Conservation (phyloP, 30 jellyfish, hydroid and myxozoan genomes). For the Pseudorhiza aurosa region DNA sequence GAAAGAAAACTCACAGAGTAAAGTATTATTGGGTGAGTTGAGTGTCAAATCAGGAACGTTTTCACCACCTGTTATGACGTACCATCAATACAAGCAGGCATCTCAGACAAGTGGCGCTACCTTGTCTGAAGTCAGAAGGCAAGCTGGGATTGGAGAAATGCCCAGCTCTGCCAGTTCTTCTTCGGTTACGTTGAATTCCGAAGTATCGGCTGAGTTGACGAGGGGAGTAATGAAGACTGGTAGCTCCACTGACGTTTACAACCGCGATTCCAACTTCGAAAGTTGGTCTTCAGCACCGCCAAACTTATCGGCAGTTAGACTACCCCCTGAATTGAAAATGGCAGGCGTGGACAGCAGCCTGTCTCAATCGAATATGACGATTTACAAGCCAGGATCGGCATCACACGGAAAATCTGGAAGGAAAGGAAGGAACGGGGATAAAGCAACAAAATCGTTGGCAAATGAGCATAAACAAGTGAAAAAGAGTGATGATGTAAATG, state of each 20-base stretch:
- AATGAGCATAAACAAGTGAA: not conserved
- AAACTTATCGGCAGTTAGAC: not conserved
- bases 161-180: not conserved
- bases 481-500: not conserved
- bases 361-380: conserved; percentile 15
- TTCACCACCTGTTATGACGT: conserved; percentile 45
- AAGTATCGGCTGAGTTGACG: not conserved
- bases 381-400: conserved; percentile 69
- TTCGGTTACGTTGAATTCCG: not conserved
- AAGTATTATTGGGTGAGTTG: conserved; percentile 25
- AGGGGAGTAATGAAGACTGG: not conserved
- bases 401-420: conserved; percentile 20
- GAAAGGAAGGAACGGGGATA: not conserved
- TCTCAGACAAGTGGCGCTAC: not conserved
- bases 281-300: not conserved
- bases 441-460: not conserved
- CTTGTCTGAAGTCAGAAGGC: not conserved
- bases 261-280: not conserved
- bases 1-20: conserved; percentile 1
- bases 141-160: not conserved
- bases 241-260: not conserved
- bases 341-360: not conserved
- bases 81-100: not conserved
- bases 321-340: conserved; percentile 18
- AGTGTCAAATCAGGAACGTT: not conserved